These are phyloP conservation scores for Ips typographus DNA, from an alignment of 1,140 invertebrate species.

Conservation along the genomic window DNA sequence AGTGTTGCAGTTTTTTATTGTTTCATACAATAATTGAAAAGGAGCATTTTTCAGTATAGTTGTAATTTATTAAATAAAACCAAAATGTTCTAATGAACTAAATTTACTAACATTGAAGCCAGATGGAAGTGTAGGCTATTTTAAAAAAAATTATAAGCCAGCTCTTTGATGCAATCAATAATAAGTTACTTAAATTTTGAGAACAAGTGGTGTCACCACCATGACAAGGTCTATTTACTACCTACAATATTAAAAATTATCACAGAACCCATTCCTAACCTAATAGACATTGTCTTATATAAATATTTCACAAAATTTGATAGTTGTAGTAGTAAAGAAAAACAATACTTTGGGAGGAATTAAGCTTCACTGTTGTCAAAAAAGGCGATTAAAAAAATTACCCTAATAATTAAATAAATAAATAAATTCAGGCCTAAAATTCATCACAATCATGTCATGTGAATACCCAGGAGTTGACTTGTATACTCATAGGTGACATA, in stretches of 20 bases:
- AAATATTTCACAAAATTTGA: slow-evolving; percentile 3
- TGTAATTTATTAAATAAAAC: too few relatives aligned
- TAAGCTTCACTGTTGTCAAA: not conserved
- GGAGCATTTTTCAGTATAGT: too few relatives aligned
- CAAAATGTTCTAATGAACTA: too few relatives aligned
- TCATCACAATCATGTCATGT: slow-evolving; percentile 78
- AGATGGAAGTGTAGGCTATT: too few relatives aligned
- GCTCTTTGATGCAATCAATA: too few relatives aligned
- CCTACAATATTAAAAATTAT: slow-evolving; percentile 24
- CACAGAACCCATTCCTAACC: slow-evolving; percentile 27
- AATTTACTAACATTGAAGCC: too few relatives aligned
- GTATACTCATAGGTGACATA: slow-evolving; percentile 98
- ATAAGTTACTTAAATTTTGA: too few relatives aligned
- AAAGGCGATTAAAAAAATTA: not conserved
- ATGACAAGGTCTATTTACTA: not conserved
- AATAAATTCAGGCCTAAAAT: slow-evolving; percentile 31
- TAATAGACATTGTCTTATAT: slow-evolving; percentile 10
- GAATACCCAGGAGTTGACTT: slow-evolving; percentile 79
- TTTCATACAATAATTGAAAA: too few relatives aligned
- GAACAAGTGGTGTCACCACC: not conserved
- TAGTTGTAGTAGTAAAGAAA: not conserved
- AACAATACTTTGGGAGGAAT: slow-evolving; percentile 23
- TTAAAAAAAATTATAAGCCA: too few relatives aligned
- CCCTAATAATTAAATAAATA: not conserved
- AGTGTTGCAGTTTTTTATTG: too few relatives aligned